Evolutionary conservation across 1,140 invertebrate species (phyloP).

Genomic region (Papilio polytes): DNA sequence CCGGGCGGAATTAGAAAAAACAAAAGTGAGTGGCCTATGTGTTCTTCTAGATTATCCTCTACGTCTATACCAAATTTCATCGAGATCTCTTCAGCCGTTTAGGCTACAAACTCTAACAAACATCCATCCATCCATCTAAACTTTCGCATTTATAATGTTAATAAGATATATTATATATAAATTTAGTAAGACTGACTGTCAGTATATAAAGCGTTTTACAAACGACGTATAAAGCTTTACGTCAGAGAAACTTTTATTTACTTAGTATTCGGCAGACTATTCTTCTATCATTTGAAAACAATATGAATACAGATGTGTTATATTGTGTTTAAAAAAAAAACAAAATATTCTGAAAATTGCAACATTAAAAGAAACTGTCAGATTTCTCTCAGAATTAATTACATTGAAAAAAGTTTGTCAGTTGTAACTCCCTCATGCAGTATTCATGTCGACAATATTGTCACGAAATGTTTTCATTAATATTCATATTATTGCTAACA

Average conservation of each 20-base stretch:
- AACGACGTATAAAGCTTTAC: background rate
- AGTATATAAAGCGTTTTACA: background rate
- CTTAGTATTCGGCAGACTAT: background rate
- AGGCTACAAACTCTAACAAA: no score
- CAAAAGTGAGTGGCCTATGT: no score
- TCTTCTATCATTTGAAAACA: no score
- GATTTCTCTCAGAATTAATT: background rate
- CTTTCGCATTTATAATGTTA: no score
- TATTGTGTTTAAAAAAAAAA: background rate
- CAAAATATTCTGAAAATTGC: background rate
- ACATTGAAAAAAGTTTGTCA: background rate
- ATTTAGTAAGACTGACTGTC: no score
- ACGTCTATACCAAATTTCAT: no score
- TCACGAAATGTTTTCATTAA: conserved; percentile 8
- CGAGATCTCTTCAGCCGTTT: no score
- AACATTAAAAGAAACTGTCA: background rate
- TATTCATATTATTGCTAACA: background rate
- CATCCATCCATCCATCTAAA: no score
- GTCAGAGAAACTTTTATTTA: background rate
- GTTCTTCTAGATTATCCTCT: no score
- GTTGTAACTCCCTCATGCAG: background rate
- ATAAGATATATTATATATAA: no score
- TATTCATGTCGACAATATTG: conserved; percentile 4
- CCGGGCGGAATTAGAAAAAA: no score
- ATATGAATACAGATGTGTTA: no score